Evolutionary conservation across 23 tunicate genomes (phyloP), one percentile per base, ranked within the genome.

Genomic region (Aplidium turbinatum): DNA sequence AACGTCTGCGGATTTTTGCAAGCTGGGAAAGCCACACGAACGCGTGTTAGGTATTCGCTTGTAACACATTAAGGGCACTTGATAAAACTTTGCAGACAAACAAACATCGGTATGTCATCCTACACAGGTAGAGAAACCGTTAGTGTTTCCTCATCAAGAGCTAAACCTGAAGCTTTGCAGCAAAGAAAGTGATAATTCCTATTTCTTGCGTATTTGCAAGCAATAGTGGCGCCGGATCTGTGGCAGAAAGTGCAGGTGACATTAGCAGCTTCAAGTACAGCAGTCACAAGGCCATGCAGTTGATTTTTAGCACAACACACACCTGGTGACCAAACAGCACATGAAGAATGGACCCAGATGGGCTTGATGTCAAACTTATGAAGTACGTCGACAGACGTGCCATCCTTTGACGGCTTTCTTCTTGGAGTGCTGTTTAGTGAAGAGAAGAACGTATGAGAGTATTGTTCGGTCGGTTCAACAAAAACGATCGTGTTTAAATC

Each of bases 291-390:
- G 2, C 91, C 91, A 29, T 53, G 70, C 53, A 85, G 9, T 47
- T 85, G 63, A 38, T 72, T 78, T 19, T 66, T 72, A 42, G 77
- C 35, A n/a, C 71, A 51, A 42, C 69, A 58, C 13, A 85, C 78
- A 11, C 83, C 83, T 0, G 81, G 73, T 4, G 91, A 72, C 91
- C 91, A 85, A 16, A 85, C 65, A 18, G 91, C 91, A 33, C 91
- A 85, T n/a, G 58, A 19, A 18, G 70, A 61, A 42, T 85, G 91
- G 33, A 50, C 51, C 83, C 83, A 85, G 0, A 85, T 54, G 20
- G 70, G 72, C 20, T 51, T 57, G 3, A 62, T 68, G 42, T 77
- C 53, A 58, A 85, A 77, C 6, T 35, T 57, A 48, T 85, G 91
- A n/a, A 28, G 39, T 2, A 81, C 51, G 19, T 47, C 38, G 25